Evolutionary conservation across 2,888 invertebrate species (phyloP).

Genomic region (Eupsilia transversa): DNA sequence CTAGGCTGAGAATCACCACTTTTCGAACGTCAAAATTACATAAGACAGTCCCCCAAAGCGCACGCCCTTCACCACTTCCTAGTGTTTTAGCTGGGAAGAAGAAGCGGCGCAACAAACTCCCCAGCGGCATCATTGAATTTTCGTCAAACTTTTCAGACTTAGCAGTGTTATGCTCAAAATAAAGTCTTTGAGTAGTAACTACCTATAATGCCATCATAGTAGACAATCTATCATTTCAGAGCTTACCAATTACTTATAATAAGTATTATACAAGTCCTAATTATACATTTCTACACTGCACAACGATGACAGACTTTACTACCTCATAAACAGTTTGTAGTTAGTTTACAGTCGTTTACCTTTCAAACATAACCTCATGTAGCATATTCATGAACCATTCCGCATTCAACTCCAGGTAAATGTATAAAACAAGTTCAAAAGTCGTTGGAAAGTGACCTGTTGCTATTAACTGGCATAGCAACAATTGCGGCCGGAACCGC

Average conservation of each 20-base stretch:
- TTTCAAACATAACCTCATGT: conserved; percentile 7
- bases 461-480: conserved; percentile 46
- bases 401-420: conserved; percentile 31
- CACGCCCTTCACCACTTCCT: too few species aligned
- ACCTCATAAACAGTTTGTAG: conserved; percentile 17
- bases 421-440: conserved; percentile 60
- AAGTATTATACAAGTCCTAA: neutral
- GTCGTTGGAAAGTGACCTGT: conserved; percentile 61
- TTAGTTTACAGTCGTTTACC: neutral
- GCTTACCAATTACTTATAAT: neutral
- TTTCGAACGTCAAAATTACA: too few species aligned
- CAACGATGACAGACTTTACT: neutral
- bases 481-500: conserved; percentile 66
- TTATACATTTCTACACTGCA: neutral
- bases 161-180: neutral
- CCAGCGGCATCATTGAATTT: too few species aligned
- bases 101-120: too few species aligned
- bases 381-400: conserved; percentile 39
- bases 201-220: neutral
- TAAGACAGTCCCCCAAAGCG: too few species aligned
- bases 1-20: too few species aligned
- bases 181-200: neutral
- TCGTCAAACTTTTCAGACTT: too few species aligned
- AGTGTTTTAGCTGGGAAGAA: too few species aligned
- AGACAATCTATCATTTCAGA: neutral